Conservation (phyloP, 2,888 invertebrate species). For the Gandaritis pyraliata region DNA sequence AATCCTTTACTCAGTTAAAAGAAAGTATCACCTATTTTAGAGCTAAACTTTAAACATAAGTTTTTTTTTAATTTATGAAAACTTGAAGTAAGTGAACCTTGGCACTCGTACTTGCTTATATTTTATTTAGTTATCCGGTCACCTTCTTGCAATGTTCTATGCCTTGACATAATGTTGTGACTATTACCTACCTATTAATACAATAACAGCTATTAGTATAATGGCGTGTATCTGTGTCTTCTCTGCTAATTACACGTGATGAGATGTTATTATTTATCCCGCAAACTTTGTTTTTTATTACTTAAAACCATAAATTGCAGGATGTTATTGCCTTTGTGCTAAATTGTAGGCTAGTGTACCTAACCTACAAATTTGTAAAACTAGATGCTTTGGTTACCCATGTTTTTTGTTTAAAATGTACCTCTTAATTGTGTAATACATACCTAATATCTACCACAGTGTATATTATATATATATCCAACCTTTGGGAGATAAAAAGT, state of each 20-base stretch:
- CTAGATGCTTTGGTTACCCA: too few relatives aligned
- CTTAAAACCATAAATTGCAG: neutral
- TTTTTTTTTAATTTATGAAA: too few relatives aligned
- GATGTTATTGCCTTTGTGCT: neutral
- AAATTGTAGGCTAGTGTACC: neutral
- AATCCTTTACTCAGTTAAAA: too few relatives aligned
- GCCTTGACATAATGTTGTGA: conserved; percentile 6
- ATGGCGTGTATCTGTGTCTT: conserved; percentile 1
- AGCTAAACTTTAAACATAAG: too few relatives aligned
- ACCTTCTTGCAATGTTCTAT: neutral
- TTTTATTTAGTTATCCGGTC: neutral
- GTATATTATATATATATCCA: too few relatives aligned
- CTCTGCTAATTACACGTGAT: neutral
- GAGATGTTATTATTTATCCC: neutral
- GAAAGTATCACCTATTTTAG: too few relatives aligned
- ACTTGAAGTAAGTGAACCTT: too few relatives aligned
- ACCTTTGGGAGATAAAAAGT: neutral
- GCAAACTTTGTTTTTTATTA: neutral
- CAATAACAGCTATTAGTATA: neutral
- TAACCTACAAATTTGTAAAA: too few relatives aligned
- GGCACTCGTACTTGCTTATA: neutral
- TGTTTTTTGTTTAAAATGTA: too few relatives aligned
- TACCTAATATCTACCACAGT: too few relatives aligned
- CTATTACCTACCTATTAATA: conserved; percentile 1
- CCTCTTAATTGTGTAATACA: too few relatives aligned